Conservation (phyloP, 2,888 invertebrate species). For the Chrysolina haemoptera region DNA sequence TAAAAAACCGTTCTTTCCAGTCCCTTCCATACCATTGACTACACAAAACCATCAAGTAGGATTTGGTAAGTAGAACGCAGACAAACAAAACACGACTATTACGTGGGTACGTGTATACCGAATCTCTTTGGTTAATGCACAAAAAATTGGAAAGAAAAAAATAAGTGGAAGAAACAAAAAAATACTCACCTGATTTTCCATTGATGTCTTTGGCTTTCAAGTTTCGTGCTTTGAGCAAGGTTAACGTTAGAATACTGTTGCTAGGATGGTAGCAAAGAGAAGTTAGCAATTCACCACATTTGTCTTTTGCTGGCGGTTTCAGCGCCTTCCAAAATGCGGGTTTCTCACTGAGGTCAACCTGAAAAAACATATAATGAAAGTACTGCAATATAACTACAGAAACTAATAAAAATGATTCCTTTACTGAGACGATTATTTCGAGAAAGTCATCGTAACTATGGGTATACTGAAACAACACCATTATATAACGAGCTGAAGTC, state of each 20-base stretch:
- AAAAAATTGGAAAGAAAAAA: constrained; percentile 9
- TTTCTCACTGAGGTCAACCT: constrained; percentile 94
- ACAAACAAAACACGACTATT: constrained; percentile 23
- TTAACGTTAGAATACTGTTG: constrained; percentile 92
- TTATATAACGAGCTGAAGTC: too few relatives aligned
- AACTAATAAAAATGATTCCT: too few relatives aligned
- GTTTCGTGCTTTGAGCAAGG: constrained; percentile 93
- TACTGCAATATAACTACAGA: too few relatives aligned
- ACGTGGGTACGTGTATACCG: not conserved
- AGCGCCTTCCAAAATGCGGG: constrained; percentile 96
- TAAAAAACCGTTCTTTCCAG: not conserved
- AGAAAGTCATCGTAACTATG: too few relatives aligned
- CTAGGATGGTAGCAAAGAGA: constrained; percentile 97
- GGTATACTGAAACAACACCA: too few relatives aligned
- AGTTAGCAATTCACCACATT: constrained; percentile 92
- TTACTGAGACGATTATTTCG: too few relatives aligned
- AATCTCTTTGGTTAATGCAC: constrained; percentile 11
- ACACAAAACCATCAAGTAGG: not conserved
- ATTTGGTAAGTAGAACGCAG: not conserved
- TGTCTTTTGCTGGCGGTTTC: constrained; percentile 93
- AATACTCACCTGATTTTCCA: constrained; percentile 86
- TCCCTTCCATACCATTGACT: not conserved
- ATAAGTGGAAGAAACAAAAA: not conserved
- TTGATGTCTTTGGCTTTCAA: constrained; percentile 97
- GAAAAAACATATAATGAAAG: constrained; percentile 60